Conservation (phyloP, 1,140 invertebrate species). For the Hylyphantes graminicola region DNA sequence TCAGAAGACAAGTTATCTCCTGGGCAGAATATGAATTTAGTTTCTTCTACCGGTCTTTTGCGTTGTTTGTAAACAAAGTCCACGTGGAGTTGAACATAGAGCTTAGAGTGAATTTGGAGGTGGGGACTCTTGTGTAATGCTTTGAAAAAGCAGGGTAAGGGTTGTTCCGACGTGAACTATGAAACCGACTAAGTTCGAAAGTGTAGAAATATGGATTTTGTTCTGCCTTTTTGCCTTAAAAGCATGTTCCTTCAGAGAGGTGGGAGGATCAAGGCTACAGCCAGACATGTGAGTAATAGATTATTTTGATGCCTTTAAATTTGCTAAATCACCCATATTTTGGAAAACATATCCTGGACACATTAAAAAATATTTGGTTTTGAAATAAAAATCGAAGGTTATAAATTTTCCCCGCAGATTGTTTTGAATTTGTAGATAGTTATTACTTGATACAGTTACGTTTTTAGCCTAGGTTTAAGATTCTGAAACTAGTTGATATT, state of each 20-base stretch:
- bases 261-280: slow-evolving; percentile 5
- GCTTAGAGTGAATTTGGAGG: neutral
- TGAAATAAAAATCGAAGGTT: neutral
- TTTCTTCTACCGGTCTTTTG: neutral
- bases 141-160: neutral
- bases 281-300: slow-evolving; percentile 40
- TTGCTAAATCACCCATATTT: neutral
- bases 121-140: neutral
- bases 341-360: neutral
- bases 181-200: neutral
- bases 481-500: too few species aligned
- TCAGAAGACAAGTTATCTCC: neutral
- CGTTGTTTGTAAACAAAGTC: neutral
- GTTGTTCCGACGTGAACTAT: neutral
- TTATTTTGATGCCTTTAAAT: neutral
- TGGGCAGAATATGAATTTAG: neutral
- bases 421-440: neutral
- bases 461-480: neutral
- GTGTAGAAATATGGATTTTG: slow-evolving; percentile 15
- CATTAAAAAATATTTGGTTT: neutral
- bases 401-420: neutral
- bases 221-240: neutral
- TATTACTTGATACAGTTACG: neutral
- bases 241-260: neutral
- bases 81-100: neutral